Conservation (phyloP, 2,113 vertebrate species). For the Neopipo cinnamomea region DNA sequence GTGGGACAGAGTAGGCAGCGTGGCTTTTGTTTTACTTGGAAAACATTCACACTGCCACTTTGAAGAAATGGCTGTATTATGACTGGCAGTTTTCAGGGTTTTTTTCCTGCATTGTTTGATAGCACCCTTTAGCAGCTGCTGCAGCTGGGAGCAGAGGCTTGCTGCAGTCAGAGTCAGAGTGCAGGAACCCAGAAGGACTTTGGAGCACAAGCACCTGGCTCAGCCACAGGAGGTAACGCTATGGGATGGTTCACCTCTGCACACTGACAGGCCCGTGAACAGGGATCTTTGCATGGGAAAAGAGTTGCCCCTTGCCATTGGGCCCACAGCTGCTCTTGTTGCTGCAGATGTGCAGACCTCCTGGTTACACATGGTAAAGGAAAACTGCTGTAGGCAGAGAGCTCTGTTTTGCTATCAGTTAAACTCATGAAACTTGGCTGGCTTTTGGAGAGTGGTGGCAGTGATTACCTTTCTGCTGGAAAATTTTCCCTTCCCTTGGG, state of each 20-base stretch:
- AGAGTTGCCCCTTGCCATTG: rapidly evolving
- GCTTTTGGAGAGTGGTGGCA: neutral
- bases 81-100: neutral
- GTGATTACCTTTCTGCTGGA: neutral
- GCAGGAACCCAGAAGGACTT: neutral
- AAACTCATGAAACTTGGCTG: neutral
- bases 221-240: neutral
- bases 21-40: slow-evolving; percentile 34
- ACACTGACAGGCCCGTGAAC: neutral
- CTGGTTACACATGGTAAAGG: neutral
- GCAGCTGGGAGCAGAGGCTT: neutral
- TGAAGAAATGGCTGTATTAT: neutral
- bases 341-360: neutral
- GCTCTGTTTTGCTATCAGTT: neutral
- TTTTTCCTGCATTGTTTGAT: neutral
- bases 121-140: neutral
- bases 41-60: neutral
- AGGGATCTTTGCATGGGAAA: neutral
- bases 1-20: neutral
- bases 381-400: neutral
- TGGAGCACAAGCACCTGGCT: neutral
- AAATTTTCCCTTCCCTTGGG: neutral
- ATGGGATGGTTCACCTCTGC: neutral
- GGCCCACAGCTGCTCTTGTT: neutral
- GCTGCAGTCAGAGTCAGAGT: neutral